Conservation (phyloP, 35 echinoderm and acorn worm genomes). For the Hemicentrotus pulcherrimus region DNA sequence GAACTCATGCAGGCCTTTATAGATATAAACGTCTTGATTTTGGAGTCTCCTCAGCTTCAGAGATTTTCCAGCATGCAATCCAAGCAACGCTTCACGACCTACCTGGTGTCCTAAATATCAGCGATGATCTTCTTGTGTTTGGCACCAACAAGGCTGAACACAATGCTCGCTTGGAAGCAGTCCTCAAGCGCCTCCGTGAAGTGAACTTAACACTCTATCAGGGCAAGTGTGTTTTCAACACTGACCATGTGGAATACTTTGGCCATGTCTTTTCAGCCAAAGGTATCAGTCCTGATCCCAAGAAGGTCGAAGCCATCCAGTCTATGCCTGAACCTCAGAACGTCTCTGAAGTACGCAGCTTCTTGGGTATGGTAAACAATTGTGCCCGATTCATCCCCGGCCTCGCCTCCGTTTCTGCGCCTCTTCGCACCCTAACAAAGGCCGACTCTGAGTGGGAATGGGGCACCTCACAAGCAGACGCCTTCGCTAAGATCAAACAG, state of each 20-base stretch:
- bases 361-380: not conserved
- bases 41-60: not conserved
- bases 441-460: not conserved
- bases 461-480: not conserved
- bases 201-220: too few species aligned
- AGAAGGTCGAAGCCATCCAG: not conserved
- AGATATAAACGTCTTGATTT: not conserved
- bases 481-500: not conserved
- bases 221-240: too few species aligned
- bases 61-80: not conserved
- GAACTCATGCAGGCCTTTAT: not conserved
- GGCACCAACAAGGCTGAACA: too few species aligned
- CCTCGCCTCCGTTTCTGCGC: not conserved
- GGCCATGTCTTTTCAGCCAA: too few species aligned
- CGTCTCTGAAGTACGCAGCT: not conserved
- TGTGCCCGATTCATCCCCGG: not conserved
- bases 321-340: not conserved
- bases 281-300: too few species aligned
- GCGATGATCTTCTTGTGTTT: too few species aligned
- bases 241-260: too few species aligned
- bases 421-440: constrained; percentile 27
- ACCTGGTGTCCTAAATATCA: not conserved
- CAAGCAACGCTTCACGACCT: not conserved
- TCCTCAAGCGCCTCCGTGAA: too few species aligned
- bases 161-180: too few species aligned